A percentile compares a stretch with the other conserved stretches of the same genome.
These are phyloP conservation scores for Acromyrmex charruanus DNA, from an alignment of 1,140 invertebrate species.

Conservation along the genomic window DNA sequence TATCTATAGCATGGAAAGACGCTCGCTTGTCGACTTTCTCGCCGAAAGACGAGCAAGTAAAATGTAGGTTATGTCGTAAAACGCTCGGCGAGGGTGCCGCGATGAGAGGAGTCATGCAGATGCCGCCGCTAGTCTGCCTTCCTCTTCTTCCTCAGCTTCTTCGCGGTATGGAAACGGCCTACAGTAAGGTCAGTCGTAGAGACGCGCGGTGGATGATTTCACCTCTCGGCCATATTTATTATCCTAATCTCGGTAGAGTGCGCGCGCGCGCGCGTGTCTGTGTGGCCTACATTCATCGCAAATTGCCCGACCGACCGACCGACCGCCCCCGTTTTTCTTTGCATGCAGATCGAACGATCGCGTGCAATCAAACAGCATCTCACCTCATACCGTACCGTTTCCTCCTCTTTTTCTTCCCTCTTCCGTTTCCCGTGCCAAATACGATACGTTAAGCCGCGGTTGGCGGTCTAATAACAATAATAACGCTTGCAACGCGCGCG, in stretches of 20 bases:
- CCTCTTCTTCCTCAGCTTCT: neutral
- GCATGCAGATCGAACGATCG: conserved; percentile 54
- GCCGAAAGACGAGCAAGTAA: conserved; percentile 69
- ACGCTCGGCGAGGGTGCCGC: conserved; percentile 63
- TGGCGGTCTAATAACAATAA: conserved; percentile 51
- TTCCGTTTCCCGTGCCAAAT: neutral
- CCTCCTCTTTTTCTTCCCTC: neutral
- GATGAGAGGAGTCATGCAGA: conserved; percentile 58
- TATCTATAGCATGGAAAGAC: neutral
- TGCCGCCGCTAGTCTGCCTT: conserved; percentile 7
- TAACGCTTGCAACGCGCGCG: neutral
- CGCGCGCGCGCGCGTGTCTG: conserved; percentile 2
- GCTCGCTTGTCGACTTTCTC: conserved; percentile 66
- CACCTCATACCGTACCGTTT: neutral
- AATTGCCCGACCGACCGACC: conserved; percentile 67
- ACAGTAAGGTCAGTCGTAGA: conserved; percentile 69
- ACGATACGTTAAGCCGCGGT: neutral
- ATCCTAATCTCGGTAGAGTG: conserved; percentile 68
- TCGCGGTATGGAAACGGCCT: conserved; percentile 62
- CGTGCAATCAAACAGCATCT: conserved; percentile 31
- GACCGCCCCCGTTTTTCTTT: conserved; percentile 67
- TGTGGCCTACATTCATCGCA: conserved; percentile 72
- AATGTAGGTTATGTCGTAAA: conserved; percentile 74
- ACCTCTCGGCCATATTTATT: conserved; percentile 74
- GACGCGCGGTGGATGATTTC: conserved; percentile 72